Percentiles rank a stretch among this genome's conserved stretches.
phyloP scores from a whole-genome alignment of 2,888 invertebrate species.

The Willowsia nigromaculata region DNA sequence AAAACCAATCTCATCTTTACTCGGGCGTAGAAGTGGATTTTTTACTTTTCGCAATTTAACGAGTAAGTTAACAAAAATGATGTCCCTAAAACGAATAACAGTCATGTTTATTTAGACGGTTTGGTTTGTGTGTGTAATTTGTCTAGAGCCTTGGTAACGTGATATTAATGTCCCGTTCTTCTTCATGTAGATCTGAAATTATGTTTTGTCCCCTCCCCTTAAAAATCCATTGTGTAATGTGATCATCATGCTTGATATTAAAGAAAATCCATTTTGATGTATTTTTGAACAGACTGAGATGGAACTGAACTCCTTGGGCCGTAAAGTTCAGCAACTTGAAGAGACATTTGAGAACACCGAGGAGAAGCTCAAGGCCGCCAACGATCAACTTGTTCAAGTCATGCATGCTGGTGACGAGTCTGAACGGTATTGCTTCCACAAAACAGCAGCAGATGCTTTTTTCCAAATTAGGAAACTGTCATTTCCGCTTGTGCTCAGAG shows the following conservation, averaged over 20 bases:
- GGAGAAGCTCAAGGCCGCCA: conserved; percentile 83
- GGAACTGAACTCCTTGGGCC: conserved; percentile 83
- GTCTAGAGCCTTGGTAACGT: too few relatives aligned
- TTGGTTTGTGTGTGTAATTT: too few relatives aligned
- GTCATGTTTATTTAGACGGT: too few relatives aligned
- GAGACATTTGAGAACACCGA: conserved; percentile 84
- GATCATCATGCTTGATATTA: neutral
- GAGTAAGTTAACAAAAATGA: too few relatives aligned
- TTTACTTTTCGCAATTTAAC: neutral
- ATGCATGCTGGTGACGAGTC: conserved; percentile 85
- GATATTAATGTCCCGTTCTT: too few relatives aligned
- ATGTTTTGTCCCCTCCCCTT: neutral
- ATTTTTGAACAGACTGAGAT: conserved; percentile 82
- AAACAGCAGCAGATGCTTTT: neutral
- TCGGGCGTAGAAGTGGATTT: neutral
- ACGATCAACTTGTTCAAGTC: conserved; percentile 83
- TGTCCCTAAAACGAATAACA: too few relatives aligned
- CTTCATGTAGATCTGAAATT: neutral
- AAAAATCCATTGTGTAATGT: neutral
- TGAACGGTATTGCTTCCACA: conserved; percentile 82
- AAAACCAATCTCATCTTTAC: neutral
- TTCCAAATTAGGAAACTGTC: neutral
- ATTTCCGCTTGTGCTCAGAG: neutral
- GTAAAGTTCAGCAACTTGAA: conserved; percentile 84
- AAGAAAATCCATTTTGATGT: neutral